Evolutionary conservation across 2,888 invertebrate genomes (phyloP).

Genomic region (Didymodactylos carnosus): DNA sequence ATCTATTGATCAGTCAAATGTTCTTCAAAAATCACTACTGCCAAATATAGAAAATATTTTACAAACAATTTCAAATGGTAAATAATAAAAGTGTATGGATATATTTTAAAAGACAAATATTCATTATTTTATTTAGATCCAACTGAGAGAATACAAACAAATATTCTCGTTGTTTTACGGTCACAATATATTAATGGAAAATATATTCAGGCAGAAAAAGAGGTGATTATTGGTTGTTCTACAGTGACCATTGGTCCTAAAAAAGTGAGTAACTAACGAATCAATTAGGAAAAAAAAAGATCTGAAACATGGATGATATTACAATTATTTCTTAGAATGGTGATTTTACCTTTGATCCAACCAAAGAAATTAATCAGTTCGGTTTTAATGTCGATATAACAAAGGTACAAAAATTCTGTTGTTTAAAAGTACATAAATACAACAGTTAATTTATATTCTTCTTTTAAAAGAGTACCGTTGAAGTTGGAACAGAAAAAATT

Average conservation of each 20-base stretch:
- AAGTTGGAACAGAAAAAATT: slow-evolving; percentile 27
- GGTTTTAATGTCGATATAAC: slow-evolving; percentile 30
- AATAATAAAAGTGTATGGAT: no score
- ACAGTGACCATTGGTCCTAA: slow-evolving; percentile 30
- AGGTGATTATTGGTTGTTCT: slow-evolving; percentile 28
- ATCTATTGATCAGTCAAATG: background rate
- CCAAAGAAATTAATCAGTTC: slow-evolving; percentile 22
- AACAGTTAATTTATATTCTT: background rate
- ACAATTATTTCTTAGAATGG: slow-evolving; percentile 27
- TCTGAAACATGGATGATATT: background rate
- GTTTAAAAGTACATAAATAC: no score
- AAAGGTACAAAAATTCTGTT: slow-evolving; percentile 27
- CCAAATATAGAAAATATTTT: background rate
- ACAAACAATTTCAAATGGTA: no score
- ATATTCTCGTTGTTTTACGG: background rate
- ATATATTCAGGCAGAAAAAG: slow-evolving; percentile 21
- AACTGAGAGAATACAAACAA: background rate
- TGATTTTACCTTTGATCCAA: slow-evolving; percentile 30
- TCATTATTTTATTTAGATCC: background rate
- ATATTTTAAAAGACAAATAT: no score
- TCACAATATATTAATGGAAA: slow-evolving; percentile 18
- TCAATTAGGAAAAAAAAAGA: background rate
- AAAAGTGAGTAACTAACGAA: slow-evolving; percentile 25
- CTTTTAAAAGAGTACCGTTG: slow-evolving; percentile 26
- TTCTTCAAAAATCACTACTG: background rate